Evolutionary conservation across 1,140 invertebrate genomes (phyloP).

Genomic region (Zaprionus taronus): DNA sequence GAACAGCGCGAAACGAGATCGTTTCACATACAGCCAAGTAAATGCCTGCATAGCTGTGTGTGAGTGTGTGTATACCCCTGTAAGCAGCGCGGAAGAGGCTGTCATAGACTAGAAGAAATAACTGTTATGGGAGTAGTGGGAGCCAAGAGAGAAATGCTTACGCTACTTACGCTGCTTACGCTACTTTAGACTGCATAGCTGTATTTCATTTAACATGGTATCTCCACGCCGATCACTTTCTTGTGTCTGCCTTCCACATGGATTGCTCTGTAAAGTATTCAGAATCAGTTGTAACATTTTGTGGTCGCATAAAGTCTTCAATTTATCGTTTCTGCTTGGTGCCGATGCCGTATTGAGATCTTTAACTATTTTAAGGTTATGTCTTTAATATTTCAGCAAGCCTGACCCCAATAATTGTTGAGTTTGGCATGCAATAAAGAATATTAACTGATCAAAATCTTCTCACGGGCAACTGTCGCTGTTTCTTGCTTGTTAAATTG

Average conservation of each 20-base stretch:
- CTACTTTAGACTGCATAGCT: not conserved
- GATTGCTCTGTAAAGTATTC: not conserved
- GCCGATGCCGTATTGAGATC: not conserved
- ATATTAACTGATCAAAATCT: not conserved
- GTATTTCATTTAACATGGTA: not conserved
- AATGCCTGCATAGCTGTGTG: not conserved
- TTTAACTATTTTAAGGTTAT: slow-evolving; percentile 4
- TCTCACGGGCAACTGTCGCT: not conserved
- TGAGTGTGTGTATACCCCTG: not conserved
- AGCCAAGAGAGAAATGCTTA: not conserved
- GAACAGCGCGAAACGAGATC: slow-evolving; percentile 2
- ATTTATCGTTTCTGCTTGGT: not conserved
- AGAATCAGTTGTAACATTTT: not conserved
- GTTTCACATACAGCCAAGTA: not conserved
- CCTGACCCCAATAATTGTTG: not conserved
- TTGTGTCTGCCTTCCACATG: not conserved
- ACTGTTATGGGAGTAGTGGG: not conserved
- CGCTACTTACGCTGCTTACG: not conserved
- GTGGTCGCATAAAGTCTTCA: not conserved
- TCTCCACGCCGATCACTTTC: not conserved
- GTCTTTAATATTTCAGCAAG: not conserved
- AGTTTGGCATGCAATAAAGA: not conserved
- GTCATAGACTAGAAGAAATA: not conserved
- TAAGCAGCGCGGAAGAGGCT: not conserved
- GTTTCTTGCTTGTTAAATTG: not conserved